These are phyloP conservation scores for Spilarctia lutea DNA, from an alignment of 2,888 invertebrate species.

Conservation along the genomic window DNA sequence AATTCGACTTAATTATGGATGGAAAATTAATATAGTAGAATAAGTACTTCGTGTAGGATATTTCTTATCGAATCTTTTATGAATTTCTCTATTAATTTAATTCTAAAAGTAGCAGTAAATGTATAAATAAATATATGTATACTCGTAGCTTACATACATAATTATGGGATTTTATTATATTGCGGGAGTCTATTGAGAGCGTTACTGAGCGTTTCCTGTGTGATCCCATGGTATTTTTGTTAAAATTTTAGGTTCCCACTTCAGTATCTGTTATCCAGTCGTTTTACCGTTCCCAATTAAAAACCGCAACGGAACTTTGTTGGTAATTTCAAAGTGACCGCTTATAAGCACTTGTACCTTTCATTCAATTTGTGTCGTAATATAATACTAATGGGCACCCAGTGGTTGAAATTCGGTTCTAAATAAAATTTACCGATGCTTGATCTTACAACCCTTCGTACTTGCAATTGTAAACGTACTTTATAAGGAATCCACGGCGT, in stretches of 20 bases:
- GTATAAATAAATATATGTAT: too few species aligned
- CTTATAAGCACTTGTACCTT: background rate
- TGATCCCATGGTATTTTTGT: too few species aligned
- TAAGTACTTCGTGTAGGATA: too few species aligned
- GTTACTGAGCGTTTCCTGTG: background rate
- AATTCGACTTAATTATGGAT: too few species aligned
- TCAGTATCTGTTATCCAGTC: slow-evolving; percentile 22
- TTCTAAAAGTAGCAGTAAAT: too few species aligned
- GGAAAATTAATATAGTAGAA: too few species aligned
- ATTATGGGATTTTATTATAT: too few species aligned
- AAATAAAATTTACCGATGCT: background rate
- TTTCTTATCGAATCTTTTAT: too few species aligned
- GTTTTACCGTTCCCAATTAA: slow-evolving; percentile 2
- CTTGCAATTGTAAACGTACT: background rate
- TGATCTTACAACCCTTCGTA: background rate
- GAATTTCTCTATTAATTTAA: too few species aligned
- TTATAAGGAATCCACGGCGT: background rate
- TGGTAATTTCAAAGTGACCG: background rate
- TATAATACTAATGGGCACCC: background rate
- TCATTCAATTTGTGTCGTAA: background rate
- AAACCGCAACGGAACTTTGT: background rate
- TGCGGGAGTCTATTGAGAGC: too few species aligned
- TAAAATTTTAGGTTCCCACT: slow-evolving; percentile 33
- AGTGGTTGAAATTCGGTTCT: background rate
- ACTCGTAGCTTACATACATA: too few species aligned